A percentile compares a stretch with the other conserved stretches of the same genome.
Conservation (phyloP, 2,888 invertebrate genomes). For the Nasonia oneida region DNA sequence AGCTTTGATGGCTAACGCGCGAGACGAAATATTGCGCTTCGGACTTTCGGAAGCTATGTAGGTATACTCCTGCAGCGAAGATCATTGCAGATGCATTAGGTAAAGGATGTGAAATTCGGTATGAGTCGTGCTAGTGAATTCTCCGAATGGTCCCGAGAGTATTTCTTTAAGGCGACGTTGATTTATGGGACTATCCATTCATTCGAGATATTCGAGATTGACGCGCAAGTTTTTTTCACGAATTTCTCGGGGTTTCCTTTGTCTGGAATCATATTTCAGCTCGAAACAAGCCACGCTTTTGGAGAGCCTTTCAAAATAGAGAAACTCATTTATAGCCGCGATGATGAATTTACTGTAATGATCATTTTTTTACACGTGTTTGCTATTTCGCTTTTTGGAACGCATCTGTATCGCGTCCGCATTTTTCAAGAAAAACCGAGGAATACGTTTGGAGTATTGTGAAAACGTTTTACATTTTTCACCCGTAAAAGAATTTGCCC, state of each 20-base stretch:
- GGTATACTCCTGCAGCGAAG: background rate
- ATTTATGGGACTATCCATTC: background rate
- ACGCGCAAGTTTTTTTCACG: background rate
- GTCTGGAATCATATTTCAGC: background rate
- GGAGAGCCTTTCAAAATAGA: background rate
- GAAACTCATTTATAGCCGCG: conserved; percentile 9
- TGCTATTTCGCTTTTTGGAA: background rate
- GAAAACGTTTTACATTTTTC: background rate
- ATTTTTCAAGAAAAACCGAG: background rate
- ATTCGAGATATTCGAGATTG: background rate
- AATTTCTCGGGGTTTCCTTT: background rate
- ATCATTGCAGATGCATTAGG: background rate
- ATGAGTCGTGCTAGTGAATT: background rate
- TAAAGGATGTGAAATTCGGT: background rate
- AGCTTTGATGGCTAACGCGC: background rate
- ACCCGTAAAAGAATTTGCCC: background rate
- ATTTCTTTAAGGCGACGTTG: background rate
- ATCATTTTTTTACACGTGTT: background rate
- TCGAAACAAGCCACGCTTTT: background rate
- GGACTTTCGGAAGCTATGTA: background rate
- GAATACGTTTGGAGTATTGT: too few species aligned
- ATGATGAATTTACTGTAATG: background rate
- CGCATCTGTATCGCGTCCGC: background rate
- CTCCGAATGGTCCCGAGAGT: background rate
- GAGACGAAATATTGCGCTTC: background rate